Conservation (phyloP, 2,113 vertebrate species). For the Psittacula cyanocephala region DNA sequence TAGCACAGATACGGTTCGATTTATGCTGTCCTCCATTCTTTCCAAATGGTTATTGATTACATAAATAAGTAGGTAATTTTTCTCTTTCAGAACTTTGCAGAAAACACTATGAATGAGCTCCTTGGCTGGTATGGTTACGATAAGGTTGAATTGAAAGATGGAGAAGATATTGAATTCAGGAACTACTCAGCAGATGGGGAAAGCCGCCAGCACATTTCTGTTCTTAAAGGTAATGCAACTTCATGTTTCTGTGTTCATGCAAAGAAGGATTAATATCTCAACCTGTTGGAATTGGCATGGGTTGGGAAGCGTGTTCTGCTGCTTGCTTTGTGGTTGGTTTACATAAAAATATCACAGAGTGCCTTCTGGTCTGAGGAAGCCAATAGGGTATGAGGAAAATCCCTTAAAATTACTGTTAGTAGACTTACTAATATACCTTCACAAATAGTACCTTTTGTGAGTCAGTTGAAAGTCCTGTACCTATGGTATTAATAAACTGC, state of each 20-base stretch:
- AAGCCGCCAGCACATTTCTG: constrained; percentile 95
- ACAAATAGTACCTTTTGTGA: background rate
- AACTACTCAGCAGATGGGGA: constrained; percentile 90
- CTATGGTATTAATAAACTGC: background rate
- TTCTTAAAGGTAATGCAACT: constrained; percentile 92
- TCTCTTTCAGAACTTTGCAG: constrained; percentile 95
- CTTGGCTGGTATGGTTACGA: constrained; percentile 99
- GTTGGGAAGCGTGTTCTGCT: constrained; percentile 41
- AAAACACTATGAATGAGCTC: constrained; percentile 99
- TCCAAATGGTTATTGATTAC: constrained; percentile 76
- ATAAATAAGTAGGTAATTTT: constrained; percentile 73
- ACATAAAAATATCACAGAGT: background rate
- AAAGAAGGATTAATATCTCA: constrained; percentile 63
- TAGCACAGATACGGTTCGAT: constrained; percentile 63
- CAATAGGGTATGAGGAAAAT: background rate
- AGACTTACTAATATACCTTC: background rate
- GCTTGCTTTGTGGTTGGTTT: constrained; percentile 38
- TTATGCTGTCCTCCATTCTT: constrained; percentile 68
- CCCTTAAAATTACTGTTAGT: background rate
- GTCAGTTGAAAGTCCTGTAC: background rate
- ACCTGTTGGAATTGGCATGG: constrained; percentile 23
- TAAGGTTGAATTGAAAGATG: constrained; percentile 98
- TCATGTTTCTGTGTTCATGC: constrained; percentile 61
- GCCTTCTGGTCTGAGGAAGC: constrained; percentile 10
- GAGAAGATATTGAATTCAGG: constrained; percentile 94